Conservation (phyloP, 1,140 invertebrate species). For the Riptortus pedestris region DNA sequence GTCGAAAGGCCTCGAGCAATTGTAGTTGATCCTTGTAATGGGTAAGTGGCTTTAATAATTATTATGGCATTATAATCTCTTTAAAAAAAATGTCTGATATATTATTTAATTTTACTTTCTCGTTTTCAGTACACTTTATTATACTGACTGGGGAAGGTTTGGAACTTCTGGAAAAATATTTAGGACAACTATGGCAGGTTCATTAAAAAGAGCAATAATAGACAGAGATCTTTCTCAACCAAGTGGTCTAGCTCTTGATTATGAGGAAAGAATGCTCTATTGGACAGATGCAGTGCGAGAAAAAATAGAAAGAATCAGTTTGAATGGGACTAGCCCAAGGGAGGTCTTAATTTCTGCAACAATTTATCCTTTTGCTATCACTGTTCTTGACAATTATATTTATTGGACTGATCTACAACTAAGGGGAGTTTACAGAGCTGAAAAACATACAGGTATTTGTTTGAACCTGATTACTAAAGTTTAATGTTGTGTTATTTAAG, state of each 20-base stretch:
- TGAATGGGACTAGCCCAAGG: slow-evolving; percentile 63
- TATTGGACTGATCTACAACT: slow-evolving; percentile 96
- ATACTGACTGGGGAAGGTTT: slow-evolving; percentile 87
- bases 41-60: slow-evolving; percentile 39
- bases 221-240: slow-evolving; percentile 87
- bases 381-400: slow-evolving; percentile 81
- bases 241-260: slow-evolving; percentile 91
- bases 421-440: slow-evolving; percentile 86
- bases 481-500: too few relatives aligned
- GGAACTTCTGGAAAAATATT: slow-evolving; percentile 90
- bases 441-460: slow-evolving; percentile 79
- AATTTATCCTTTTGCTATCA: slow-evolving; percentile 93
- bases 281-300: slow-evolving; percentile 96
- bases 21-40: slow-evolving; percentile 93
- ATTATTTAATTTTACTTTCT: background rate
- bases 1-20: slow-evolving; percentile 90
- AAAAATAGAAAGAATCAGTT: slow-evolving; percentile 87
- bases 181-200: slow-evolving; percentile 92
- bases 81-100: background rate
- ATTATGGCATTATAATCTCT: background rate
- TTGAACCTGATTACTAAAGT: too few relatives aligned
- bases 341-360: slow-evolving; percentile 72
- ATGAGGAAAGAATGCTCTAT: slow-evolving; percentile 87
- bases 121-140: slow-evolving; percentile 59
- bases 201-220: slow-evolving; percentile 78